Evolutionary conservation across 2,888 invertebrate species (phyloP).

Genomic region (Fragum fragum): DNA sequence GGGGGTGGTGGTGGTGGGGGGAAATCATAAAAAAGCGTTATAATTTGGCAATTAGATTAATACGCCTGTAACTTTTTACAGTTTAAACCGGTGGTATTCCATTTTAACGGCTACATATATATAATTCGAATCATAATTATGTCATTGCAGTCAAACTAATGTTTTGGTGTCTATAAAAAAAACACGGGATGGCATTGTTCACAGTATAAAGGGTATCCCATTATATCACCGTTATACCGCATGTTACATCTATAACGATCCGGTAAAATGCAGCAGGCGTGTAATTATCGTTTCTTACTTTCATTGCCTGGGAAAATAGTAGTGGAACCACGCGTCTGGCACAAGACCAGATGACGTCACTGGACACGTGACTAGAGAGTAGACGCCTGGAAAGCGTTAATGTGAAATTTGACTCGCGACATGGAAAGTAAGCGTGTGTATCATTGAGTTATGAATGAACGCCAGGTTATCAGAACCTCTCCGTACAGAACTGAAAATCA

Average conservation of each 20-base stretch:
- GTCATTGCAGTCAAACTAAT: too few relatives aligned
- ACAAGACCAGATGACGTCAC: slow-evolving; percentile 68
- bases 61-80: too few relatives aligned
- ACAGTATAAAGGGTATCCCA: slow-evolving; percentile 5
- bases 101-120: too few relatives aligned
- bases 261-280: slow-evolving; percentile 66
- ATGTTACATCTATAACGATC: slow-evolving; percentile 58
- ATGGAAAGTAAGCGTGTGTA: slow-evolving; percentile 1
- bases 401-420: slow-evolving; percentile 26
- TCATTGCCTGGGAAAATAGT: slow-evolving; percentile 67
- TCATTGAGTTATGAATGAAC: slow-evolving; percentile 25
- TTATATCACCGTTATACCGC: slow-evolving; percentile 60
- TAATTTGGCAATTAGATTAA: too few relatives aligned
- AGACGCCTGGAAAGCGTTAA: slow-evolving; percentile 10
- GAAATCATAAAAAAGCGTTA: too few relatives aligned
- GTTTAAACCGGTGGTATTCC: too few relatives aligned
- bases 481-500: too few relatives aligned
- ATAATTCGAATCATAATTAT: too few relatives aligned
- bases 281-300: slow-evolving; percentile 58
- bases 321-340: slow-evolving; percentile 66
- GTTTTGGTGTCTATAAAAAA: too few relatives aligned
- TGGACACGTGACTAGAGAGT: slow-evolving; percentile 47
- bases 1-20: too few relatives aligned
- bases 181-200: too few relatives aligned
- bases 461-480: neutral